Percentiles rank a stretch among this genome's conserved stretches.
Conservation (phyloP, 2,797 vertebrate species). For the Gallinago stenura region DNA sequence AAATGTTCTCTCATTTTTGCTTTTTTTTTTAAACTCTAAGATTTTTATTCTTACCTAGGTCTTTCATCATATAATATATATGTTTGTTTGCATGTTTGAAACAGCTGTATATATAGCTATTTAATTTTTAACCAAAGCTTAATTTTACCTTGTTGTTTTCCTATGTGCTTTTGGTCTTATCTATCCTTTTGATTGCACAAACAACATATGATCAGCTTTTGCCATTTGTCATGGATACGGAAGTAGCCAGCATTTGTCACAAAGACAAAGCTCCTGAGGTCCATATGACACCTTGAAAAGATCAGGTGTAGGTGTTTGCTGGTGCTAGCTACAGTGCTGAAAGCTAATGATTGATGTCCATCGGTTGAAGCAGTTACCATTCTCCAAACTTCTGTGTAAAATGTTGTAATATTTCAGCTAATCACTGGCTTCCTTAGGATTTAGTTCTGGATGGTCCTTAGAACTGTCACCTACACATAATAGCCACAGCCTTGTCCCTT, state of each 20-base stretch:
- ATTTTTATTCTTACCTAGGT: not conserved
- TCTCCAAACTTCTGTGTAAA: not conserved
- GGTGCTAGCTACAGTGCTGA: not conserved
- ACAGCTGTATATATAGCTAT: not conserved
- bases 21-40: not conserved
- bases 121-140: constrained; percentile 54
- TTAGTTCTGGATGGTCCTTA: not conserved
- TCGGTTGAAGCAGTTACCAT: not conserved
- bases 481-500: not conserved
- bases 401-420: not conserved
- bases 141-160: constrained; percentile 5
- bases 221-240: not conserved
- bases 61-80: not conserved
- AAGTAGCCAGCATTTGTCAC: not conserved
- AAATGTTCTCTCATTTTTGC: not conserved
- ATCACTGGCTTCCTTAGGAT: not conserved
- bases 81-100: not conserved
- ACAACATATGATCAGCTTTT: not conserved
- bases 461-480: not conserved
- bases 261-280: not conserved
- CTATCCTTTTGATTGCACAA: constrained; percentile 4
- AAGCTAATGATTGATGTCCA: not conserved
- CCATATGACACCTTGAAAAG: not conserved
- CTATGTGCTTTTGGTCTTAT: not conserved
- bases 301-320: not conserved